These are phyloP conservation scores for Lottia scabra DNA, from an alignment of 2,888 invertebrate species.

Conservation along the genomic window DNA sequence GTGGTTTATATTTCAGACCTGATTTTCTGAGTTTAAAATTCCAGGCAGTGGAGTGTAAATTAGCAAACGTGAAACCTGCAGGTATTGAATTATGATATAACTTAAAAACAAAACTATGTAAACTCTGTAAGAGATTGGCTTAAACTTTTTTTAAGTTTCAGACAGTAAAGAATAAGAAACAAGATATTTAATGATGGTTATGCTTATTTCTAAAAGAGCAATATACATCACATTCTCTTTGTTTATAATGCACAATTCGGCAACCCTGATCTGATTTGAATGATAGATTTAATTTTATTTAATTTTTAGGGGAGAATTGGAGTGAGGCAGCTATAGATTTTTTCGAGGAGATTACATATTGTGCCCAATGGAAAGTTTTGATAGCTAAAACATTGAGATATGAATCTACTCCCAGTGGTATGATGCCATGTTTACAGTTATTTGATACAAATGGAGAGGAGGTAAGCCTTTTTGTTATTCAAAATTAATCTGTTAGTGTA, in stretches of 20 bases:
- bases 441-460: constrained; percentile 79
- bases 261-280: too few species aligned
- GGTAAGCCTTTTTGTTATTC: constrained; percentile 55
- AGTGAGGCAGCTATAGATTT: constrained; percentile 50
- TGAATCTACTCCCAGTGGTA: constrained; percentile 70
- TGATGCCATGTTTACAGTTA: constrained; percentile 83
- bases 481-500: too few species aligned
- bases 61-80: constrained; percentile 72
- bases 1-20: constrained; percentile 71
- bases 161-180: too few species aligned
- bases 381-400: constrained; percentile 82
- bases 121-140: too few species aligned
- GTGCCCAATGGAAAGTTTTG: constrained; percentile 81
- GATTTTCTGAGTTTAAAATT: constrained; percentile 94
- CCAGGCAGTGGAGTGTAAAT: constrained; percentile 93
- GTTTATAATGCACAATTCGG: too few species aligned
- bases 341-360: constrained; percentile 69
- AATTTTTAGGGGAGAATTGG: constrained; percentile 46
- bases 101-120: too few species aligned
- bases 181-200: too few species aligned
- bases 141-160: too few species aligned
- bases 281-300: not conserved
- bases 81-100: constrained; percentile 25
- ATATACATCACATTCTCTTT: too few species aligned
- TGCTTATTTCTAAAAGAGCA: not conserved